Evolutionary conservation across 2,113 vertebrate genomes (phyloP).

Genomic region (Candoia aspera): DNA sequence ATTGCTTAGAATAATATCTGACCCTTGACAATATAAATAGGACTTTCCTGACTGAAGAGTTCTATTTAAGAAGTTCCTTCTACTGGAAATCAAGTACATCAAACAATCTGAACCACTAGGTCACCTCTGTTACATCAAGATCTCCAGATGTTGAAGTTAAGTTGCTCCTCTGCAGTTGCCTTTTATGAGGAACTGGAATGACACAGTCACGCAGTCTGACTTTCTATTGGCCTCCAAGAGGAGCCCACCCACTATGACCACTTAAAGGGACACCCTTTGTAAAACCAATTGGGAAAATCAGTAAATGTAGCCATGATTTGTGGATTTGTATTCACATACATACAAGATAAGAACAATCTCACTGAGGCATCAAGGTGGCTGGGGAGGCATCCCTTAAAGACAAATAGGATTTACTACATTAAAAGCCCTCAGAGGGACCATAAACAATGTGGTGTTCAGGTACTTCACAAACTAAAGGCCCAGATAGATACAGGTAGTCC

Average conservation of each 20-base stretch:
- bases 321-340: neutral
- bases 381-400: neutral
- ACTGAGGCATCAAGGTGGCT: neutral
- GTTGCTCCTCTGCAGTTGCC: neutral
- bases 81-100: neutral
- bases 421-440: too few species aligned
- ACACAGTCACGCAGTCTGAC: neutral
- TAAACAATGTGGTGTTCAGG: too few species aligned
- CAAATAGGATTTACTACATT: neutral
- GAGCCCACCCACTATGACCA: neutral
- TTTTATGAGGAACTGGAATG: neutral
- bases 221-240: neutral
- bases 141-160: neutral
- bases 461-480: too few species aligned
- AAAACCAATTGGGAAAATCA: neutral
- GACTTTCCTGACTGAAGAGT: neutral
- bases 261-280: too few species aligned
- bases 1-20: too few species aligned
- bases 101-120: neutral
- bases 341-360: neutral
- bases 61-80: neutral
- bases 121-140: neutral
- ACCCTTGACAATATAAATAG: neutral
- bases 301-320: too few species aligned
- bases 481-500: too few species aligned